Conservation (phyloP, 2,888 invertebrate species). For the Ptilodon capucinus region DNA sequence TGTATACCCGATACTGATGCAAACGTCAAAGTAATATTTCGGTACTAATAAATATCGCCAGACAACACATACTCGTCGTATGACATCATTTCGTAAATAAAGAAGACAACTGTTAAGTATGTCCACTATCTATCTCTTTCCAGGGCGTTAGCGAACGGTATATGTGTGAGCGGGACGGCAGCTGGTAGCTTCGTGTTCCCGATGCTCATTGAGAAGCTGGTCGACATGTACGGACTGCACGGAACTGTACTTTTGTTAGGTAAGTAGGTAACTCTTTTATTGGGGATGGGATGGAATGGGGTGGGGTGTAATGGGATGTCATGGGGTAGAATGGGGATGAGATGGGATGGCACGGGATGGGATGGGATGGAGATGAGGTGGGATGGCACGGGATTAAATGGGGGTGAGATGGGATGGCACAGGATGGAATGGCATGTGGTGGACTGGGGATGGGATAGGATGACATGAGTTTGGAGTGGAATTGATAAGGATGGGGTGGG, state of each 20-base stretch:
- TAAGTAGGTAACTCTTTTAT: conserved; percentile 33
- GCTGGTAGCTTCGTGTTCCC: conserved; percentile 91
- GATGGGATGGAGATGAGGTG: neutral
- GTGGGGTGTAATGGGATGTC: neutral
- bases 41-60: too few species aligned
- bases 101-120: neutral
- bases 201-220: conserved; percentile 86
- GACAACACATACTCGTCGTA: too few species aligned
- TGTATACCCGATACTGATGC: too few species aligned
- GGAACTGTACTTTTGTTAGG: conserved; percentile 87
- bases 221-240: conserved; percentile 87
- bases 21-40: too few species aligned
- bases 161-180: conserved; percentile 91
- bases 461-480: too few species aligned
- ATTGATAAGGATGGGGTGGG: neutral
- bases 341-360: too few species aligned
- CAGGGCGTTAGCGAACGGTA: conserved; percentile 89
- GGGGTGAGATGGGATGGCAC: too few species aligned
- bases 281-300: too few species aligned
- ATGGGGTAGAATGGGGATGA: neutral
- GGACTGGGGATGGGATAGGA: neutral
- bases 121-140: conserved; percentile 34
- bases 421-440: neutral
- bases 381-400: neutral
- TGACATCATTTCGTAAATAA: neutral